Base-by-base conservation (phyloP, 2,113 vertebrate genomes). In the Alligator sinensis region DNA sequence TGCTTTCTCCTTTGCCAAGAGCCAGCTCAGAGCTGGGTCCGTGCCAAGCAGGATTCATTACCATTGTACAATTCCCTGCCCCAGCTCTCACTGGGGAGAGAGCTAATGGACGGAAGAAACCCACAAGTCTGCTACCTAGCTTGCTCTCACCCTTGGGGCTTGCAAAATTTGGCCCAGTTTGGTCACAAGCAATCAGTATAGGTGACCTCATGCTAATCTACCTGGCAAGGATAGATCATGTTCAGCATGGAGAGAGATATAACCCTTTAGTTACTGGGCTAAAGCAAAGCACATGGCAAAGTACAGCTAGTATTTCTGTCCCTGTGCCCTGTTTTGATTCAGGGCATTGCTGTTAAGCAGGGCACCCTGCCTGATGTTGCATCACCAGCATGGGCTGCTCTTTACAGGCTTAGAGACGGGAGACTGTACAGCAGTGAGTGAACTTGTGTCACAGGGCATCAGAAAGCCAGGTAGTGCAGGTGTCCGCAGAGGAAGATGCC, bases 71-170 rank as follows among this genome's bases (percentile, higher is more conserved):
- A 25, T 62, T 28, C 2, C 8, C 60, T 16, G 28, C 70, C 24
- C 72, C 83, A 68, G 34, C 60, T 17, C 61, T 72, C 0, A 0
- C 61, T 82, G 30, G 62, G 2, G 10, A 25, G 66, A 68, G 80
- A 83, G 74, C 2, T 9, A 0, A 4, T 3, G 82, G 77, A 63
- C 47, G 25, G 0, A 15, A 3, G 0, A 24, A 8, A 47, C 19
- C 38, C 59, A 38, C 13, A 15, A 22, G 1, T 34, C 54, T 62
- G 25, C 4, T 70, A 34, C 81, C 17, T 30, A 0, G 1, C 38
- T 14, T 5, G 14, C 10, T 5, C 2, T 12, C 25, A 8, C 8
- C 34, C 2, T 9, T 19, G 38, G 62, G 76, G 18, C 59, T 61
- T 2, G 47, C 47, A 47, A 47, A 47, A 47, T 2, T 57, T 2